Conservation (phyloP, 2,888 invertebrate species). For the Caenorhabditis zanzibari region DNA sequence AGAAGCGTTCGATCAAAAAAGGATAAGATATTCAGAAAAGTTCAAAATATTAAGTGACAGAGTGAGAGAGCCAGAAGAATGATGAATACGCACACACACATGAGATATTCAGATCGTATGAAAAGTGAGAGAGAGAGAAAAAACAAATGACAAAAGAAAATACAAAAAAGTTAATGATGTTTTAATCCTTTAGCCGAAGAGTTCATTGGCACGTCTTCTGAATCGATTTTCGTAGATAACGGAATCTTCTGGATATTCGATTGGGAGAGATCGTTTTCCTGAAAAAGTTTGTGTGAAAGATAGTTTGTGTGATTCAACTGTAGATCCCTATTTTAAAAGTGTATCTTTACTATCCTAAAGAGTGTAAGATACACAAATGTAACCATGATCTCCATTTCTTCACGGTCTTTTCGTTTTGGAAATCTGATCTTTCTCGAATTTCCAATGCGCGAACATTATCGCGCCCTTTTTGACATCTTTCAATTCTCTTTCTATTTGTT, state of each 20-base stretch:
- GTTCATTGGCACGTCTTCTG: slow-evolving; percentile 56
- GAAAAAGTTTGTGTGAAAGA: background rate
- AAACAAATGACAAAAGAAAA: background rate
- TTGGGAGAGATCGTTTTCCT: slow-evolving; percentile 47
- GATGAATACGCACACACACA: slow-evolving; percentile 16
- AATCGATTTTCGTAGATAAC: slow-evolving; percentile 47
- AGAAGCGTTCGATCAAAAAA: too few relatives aligned
- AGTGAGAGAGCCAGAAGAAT: background rate
- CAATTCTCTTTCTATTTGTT: background rate
- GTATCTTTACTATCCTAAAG: slow-evolving; percentile 4
- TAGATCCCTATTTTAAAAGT: background rate
- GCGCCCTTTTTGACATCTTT: slow-evolving; percentile 26
- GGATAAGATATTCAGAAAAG: too few relatives aligned
- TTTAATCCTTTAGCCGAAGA: slow-evolving; percentile 36
- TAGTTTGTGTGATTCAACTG: background rate
- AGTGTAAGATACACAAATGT: slow-evolving; percentile 17
- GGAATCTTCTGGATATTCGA: slow-evolving; percentile 38
- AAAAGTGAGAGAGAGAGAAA: slow-evolving; percentile 2
- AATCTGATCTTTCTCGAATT: slow-evolving; percentile 46
- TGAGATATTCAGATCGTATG: background rate
- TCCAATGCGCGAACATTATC: slow-evolving; percentile 24
- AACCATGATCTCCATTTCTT: slow-evolving; percentile 30
- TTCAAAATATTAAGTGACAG: background rate
- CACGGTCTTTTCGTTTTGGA: slow-evolving; percentile 17
- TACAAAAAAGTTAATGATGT: background rate